phyloP scores from a whole-genome alignment of 2,113 vertebrate species.

The Sigmodon hispidus region DNA sequence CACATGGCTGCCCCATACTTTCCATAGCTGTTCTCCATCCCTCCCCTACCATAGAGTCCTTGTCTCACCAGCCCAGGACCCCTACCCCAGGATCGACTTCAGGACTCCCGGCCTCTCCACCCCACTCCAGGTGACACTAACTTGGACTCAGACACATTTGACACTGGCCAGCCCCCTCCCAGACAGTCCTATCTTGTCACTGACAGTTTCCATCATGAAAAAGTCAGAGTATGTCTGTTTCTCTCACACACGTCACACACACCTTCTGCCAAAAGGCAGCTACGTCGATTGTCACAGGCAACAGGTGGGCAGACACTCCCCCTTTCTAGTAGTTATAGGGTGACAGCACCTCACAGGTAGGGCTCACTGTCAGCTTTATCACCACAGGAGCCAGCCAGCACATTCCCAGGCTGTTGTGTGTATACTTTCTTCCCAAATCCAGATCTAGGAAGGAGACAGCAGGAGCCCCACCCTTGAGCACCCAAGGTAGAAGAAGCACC shows the following conservation, averaged over 20 bases:
- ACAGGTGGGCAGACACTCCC: constrained; percentile 49
- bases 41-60: background rate
- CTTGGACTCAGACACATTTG: background rate
- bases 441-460: background rate
- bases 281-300: constrained; percentile 14
- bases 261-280: background rate
- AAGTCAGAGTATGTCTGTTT: background rate
- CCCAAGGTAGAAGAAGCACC: background rate
- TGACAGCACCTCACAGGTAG: background rate
- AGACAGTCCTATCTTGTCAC: background rate
- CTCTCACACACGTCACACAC: background rate
- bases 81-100: background rate
- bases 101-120: background rate
- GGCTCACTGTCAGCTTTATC: background rate
- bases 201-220: background rate
- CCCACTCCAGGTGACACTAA: background rate
- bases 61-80: background rate
- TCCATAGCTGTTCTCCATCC: background rate
- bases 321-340: background rate
- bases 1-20: background rate
- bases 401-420: background rate
- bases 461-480: background rate
- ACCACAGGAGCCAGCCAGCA: background rate
- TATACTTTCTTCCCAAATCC: background rate
- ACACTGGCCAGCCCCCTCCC: background rate